These are phyloP conservation scores for Lethocerus indicus DNA, from an alignment of 1,140 invertebrate species.

Conservation along the genomic window DNA sequence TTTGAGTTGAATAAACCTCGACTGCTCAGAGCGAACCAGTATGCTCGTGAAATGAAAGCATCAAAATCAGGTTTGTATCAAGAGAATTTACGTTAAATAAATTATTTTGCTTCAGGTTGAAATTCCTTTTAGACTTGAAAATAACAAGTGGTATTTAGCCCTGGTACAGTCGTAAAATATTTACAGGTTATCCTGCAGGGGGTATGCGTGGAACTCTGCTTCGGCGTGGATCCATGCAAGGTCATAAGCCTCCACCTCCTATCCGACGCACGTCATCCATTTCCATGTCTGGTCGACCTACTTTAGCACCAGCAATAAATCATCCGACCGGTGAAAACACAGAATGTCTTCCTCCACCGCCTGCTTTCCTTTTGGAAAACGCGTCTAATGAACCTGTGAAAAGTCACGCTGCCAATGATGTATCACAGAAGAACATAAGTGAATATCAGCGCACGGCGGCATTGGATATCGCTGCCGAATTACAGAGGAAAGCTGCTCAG, in stretches of 20 bases:
- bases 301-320: no score
- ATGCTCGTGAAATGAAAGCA: no score
- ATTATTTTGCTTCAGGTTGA: no score
- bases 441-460: slow-evolving; percentile 13
- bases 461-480: slow-evolving; percentile 12
- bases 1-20: no score
- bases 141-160: no score
- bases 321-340: slow-evolving; percentile 19
- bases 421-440: not conserved
- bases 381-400: slow-evolving; percentile 22
- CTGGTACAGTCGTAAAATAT: no score
- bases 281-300: slow-evolving; percentile 25
- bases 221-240: slow-evolving; percentile 41
- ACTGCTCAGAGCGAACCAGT: no score
- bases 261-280: slow-evolving; percentile 72
- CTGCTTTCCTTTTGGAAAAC: slow-evolving; percentile 51
- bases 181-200: slow-evolving; percentile 24
- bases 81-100: no score
- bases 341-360: slow-evolving; percentile 66
- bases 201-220: slow-evolving; percentile 26
- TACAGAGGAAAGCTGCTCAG: slow-evolving; percentile 10
- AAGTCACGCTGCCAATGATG: slow-evolving; percentile 4
- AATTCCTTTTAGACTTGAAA: no score
- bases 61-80: no score
- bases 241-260: slow-evolving; percentile 61